phyloP scores from a whole-genome alignment of 2,113 vertebrate species.

The Ctenodactylus gundi region DNA sequence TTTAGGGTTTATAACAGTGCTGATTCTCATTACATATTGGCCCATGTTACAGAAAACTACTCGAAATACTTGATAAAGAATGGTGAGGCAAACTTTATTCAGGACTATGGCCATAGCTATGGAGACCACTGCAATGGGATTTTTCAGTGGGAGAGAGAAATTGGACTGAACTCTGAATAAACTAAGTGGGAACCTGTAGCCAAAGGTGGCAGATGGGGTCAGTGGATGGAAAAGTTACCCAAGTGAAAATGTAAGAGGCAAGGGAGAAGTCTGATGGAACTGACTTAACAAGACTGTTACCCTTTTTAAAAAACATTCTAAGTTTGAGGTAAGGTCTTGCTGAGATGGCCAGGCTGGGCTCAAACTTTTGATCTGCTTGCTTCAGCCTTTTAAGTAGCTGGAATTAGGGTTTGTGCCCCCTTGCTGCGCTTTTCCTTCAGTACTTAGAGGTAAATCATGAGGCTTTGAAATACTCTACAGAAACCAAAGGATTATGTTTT shows the following conservation, averaged over 20 bases:
- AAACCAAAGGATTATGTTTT: background rate
- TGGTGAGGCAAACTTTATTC: background rate
- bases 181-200: background rate
- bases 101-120: background rate
- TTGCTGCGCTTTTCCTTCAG: background rate
- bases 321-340: background rate
- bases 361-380: background rate
- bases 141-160: background rate
- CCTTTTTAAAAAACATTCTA: background rate
- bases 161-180: background rate
- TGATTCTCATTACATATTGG: background rate
- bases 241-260: background rate
- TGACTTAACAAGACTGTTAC: background rate
- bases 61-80: background rate
- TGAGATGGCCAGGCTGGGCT: background rate
- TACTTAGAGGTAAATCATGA: background rate
- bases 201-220: background rate
- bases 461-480: background rate
- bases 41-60: background rate
- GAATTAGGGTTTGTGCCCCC: too few species aligned
- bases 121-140: background rate
- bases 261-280: background rate
- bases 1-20: background rate
- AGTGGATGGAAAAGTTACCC: background rate
- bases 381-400: background rate